Evolutionary conservation across 2,888 invertebrate genomes (phyloP), one percentile per base, ranked within the genome.

Genomic region (Agrenia bidenticulata): DNA sequence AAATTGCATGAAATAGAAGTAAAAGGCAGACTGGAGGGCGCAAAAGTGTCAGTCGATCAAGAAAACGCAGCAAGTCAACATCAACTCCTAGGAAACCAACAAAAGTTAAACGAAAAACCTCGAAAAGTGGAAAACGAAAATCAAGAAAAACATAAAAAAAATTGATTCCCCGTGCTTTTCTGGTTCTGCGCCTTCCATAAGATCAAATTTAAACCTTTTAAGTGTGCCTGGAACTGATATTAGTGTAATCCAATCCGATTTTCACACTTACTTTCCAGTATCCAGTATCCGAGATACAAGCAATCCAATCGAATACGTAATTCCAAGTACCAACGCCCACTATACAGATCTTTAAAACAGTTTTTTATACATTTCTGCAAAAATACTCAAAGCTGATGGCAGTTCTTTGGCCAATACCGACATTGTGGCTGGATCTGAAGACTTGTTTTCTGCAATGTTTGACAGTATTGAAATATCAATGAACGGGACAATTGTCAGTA

Each of bases 11-110:
- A 45, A 4, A 5, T 9, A 45, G 15, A 17, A 17, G 9, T 19
- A 45, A 15, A 17, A 45, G 15, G 15, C 45, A 45, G 15, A 19
- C 19, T 17, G 45, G 45, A 5, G 45, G 19, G 15, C 2, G 45
- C 4, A 45, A n/a, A 17, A 17, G 5, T 5, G n/a, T 5, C 45
- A 45, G 45, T 45, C n/a, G 4, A 5, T 17, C 15, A 45, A 45
- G 15, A 15, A 19, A 15, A 5, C 5, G 2, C n/a, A n/a, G 4
- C 45, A 15, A 45, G 45, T 17, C 15, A 15, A 45, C n/a, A 17
- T 15, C 45, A 45, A 45, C 5, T 9, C n/a, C 45, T 45, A 45
- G n/a, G n/a, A 45, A 45, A 19, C 45, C 45, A 45, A 45, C n/a
- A 45, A 45, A 45, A 45, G 5, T 5, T 45, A 45, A n/a, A 17